A percentile compares a stretch with the other conserved stretches of the same genome.
Conservation (phyloP, 2,888 invertebrate genomes). For the Tromatobia lineatoria region DNA sequence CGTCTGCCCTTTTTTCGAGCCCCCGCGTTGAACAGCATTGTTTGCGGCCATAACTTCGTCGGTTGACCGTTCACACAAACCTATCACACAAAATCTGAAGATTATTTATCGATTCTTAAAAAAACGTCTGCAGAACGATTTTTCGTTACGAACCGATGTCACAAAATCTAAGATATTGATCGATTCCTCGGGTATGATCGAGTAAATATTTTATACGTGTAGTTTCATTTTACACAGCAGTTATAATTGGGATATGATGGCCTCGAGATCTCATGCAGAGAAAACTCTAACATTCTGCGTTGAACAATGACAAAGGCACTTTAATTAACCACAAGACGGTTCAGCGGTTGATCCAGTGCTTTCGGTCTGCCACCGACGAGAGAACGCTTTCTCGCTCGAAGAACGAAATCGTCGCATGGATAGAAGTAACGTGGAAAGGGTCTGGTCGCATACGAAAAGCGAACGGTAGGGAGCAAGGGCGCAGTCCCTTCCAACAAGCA, state of each 20-base stretch:
- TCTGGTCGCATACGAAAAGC: conserved; percentile 10
- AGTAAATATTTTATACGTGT: not conserved
- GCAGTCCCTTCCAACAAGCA: conserved; percentile 40
- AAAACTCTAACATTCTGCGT: conserved; percentile 3
- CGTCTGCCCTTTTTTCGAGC: no score
- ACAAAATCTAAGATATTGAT: no score
- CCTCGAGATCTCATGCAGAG: not conserved
- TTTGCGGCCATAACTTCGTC: no score
- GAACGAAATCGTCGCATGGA: conserved; percentile 41
- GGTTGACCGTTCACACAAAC: no score
- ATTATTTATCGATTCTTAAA: no score
- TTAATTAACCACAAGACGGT: conserved; percentile 73
- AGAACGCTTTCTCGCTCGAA: not conserved
- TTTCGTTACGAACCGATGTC: no score
- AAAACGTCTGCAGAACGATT: no score
- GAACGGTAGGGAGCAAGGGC: conserved; percentile 36
- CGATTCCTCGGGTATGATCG: no score
- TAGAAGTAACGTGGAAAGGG: not conserved
- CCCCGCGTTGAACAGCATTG: no score
- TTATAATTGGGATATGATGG: conserved; percentile 21
- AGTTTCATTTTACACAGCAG: not conserved
- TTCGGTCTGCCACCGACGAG: conserved; percentile 45
- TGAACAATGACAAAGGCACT: conserved; percentile 61
- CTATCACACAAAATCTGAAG: no score
- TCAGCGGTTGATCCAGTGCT: conserved; percentile 69